Base-by-base conservation (phyloP, 2,113 vertebrate species). In the Pelvicachromis taeniatus region DNA sequence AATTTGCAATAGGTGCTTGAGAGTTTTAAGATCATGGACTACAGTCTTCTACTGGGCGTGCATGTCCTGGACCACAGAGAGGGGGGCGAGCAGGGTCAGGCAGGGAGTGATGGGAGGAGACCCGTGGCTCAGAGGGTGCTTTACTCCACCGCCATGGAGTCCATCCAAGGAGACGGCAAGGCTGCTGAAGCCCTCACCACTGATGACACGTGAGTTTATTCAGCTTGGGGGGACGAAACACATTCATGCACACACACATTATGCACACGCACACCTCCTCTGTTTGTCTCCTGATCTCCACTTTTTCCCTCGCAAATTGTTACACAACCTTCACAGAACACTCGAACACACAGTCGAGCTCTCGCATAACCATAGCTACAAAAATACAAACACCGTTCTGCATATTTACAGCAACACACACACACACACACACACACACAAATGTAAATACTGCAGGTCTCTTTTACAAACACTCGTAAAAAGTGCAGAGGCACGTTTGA, bases 21-120 rank as follows among this genome's bases (percentile, higher is more conserved):
- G 95, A 99, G 99, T 86, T 99, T 99, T 95, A 99, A 99, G 94
- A 99, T 99, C 91, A 99, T 99, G 98, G 99, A 99, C 94, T 99
- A 99, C 93, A 99, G 98, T 92, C 95, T 99, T 84, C 95, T 99
- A 82, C 95, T 99, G 84, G 99, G 98, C 33, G 97, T 99, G 81
- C 98, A 99, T 12, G 92, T 98, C 65, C 87, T 98, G 92, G 97
- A 97, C 88, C 92, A 94, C 50, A 97, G 96, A 91, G 98, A 99
- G 10, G 97, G 95, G 26, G 97, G 95, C 4, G 98, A 99, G 40
- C 88, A 86, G 52, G 96, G 93, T 11, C 97, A 96, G 88, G 97
- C 94, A 0, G 65, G 92, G 33, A 95, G 94, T 0, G 98, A 99
- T 3, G 85, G 96, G 4, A 97, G 96, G 94, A 96, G 97, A 16